Conservation (phyloP, 92 coral and sea anemone genomes). For the Porites lobata region DNA sequence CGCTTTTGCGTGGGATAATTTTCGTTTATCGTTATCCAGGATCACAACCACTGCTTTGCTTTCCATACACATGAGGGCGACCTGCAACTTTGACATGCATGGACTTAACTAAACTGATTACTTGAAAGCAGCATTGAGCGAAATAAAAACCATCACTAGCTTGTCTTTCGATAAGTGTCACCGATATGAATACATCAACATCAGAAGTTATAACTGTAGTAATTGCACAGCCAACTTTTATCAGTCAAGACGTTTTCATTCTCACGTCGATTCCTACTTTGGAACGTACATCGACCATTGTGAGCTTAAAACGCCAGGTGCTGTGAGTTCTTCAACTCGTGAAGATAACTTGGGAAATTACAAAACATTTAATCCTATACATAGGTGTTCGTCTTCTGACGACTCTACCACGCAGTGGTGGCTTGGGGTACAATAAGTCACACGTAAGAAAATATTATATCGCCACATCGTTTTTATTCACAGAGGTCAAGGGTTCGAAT, state of each 20-base stretch:
- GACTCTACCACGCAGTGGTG: background rate
- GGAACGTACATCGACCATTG: background rate
- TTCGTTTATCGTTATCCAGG: slow-evolving; percentile 36
- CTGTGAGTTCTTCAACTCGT: background rate
- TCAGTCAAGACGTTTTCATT: background rate
- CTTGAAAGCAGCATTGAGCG: slow-evolving; percentile 35
- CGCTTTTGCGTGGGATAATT: slow-evolving; percentile 41
- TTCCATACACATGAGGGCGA: slow-evolving; percentile 54
- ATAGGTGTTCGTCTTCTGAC: slow-evolving; percentile 29
- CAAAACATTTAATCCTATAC: slow-evolving; percentile 7
- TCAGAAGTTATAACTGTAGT: slow-evolving; percentile 32
- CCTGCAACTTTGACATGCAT: slow-evolving; percentile 50
- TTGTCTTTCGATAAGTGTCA: slow-evolving; percentile 1
- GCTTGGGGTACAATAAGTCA: background rate
- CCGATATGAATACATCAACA: slow-evolving; percentile 41
- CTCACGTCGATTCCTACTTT: slow-evolving; percentile 1
- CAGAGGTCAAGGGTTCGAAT: too few relatives aligned
- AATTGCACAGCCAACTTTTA: slow-evolving; percentile 37
- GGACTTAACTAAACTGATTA: slow-evolving; percentile 60
- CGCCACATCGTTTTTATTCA: too few relatives aligned
- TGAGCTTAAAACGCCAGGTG: background rate
- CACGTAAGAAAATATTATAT: too few relatives aligned
- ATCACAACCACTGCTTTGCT: slow-evolving; percentile 28
- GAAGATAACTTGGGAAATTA: slow-evolving; percentile 52
- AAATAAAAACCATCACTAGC: slow-evolving; percentile 29